These are phyloP conservation scores for Xylota sylvarum DNA, from an alignment of 2,888 invertebrate genomes.

Conservation along the genomic window DNA sequence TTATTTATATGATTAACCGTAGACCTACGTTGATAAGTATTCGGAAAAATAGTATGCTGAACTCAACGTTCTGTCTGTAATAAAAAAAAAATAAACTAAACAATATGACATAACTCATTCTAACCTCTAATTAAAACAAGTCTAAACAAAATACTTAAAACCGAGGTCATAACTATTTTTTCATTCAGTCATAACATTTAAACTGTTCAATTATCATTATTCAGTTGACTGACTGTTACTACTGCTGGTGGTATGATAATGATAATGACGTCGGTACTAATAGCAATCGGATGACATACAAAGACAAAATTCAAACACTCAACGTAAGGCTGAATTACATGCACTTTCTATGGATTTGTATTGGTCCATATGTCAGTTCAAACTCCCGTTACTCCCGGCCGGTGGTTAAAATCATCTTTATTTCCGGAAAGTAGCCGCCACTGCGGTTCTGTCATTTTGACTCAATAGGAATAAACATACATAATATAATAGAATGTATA, in stretches of 20 bases:
- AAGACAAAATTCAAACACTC: constrained; percentile 40
- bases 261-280: constrained; percentile 47
- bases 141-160: constrained; percentile 7
- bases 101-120: constrained; percentile 13
- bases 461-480: constrained; percentile 19
- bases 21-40: no score
- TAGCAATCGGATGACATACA: constrained; percentile 33
- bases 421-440: constrained; percentile 18
- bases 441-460: constrained; percentile 41
- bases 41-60: no score
- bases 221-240: constrained; percentile 40
- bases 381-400: background rate
- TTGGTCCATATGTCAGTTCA: constrained; percentile 1
- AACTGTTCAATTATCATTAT: constrained; percentile 53
- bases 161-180: constrained; percentile 55
- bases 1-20: no score
- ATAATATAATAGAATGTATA: background rate
- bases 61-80: no score
- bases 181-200: constrained; percentile 63
- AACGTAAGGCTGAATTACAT: constrained; percentile 14
- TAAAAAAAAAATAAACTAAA: constrained; percentile 6
- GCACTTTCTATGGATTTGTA: constrained; percentile 42
- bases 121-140: constrained; percentile 21
- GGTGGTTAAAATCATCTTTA: background rate
- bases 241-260: constrained; percentile 20